Conservation (phyloP, 2,888 invertebrate species). For the Siphlonurus alternatus region DNA sequence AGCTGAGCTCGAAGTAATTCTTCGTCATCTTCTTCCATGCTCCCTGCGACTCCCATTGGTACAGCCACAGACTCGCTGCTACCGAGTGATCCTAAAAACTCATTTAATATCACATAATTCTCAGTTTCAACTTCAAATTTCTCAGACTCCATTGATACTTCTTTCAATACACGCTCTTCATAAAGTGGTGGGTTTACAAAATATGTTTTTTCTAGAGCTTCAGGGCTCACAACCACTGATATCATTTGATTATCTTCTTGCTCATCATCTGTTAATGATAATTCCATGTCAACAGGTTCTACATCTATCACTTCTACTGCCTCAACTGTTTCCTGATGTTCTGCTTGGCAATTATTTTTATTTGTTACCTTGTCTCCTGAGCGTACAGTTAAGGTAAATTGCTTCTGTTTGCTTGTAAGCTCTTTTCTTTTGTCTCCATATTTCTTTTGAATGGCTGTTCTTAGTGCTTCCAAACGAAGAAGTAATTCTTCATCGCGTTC, state of each 20-base stretch:
- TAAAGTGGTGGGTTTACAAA: too few species aligned
- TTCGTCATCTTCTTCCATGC: neutral
- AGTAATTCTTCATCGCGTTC: neutral
- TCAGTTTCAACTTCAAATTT: too few species aligned
- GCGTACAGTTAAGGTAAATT: neutral
- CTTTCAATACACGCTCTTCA: too few species aligned
- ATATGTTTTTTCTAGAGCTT: too few species aligned
- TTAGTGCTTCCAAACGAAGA: neutral
- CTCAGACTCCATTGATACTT: too few species aligned
- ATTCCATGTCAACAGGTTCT: neutral
- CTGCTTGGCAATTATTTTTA: too few species aligned
- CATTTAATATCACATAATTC: too few species aligned
- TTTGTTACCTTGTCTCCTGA: too few species aligned
- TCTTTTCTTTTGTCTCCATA: neutral
- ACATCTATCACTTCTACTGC: neutral
- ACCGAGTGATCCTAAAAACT: too few species aligned
- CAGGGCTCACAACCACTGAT: too few species aligned
- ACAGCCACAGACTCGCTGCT: too few species aligned
- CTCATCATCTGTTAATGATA: neutral
- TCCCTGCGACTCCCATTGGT: too few species aligned
- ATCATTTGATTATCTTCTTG: neutral
- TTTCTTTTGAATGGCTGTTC: neutral
- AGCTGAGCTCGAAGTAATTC: neutral
- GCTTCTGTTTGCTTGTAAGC: neutral
- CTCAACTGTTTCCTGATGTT: neutral